Conservation (phyloP, 2,113 vertebrate species). For the Tringa solitaria region DNA sequence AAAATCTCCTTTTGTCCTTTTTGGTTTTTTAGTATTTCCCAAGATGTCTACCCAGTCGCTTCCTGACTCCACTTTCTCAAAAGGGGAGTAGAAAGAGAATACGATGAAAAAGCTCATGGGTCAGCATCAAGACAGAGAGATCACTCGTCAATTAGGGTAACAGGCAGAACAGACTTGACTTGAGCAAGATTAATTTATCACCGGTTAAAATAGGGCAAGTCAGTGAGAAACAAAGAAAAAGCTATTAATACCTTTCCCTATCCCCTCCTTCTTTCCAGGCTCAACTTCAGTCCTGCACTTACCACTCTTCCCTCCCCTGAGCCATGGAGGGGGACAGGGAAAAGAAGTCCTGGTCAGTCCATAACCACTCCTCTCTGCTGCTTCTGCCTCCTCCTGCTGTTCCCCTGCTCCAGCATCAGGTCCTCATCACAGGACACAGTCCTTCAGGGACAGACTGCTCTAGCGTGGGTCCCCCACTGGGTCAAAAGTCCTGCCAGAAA, state of each 20-base stretch:
- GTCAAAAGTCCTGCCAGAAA: background rate
- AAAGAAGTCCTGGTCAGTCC: background rate
- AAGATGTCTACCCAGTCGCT: accelerated
- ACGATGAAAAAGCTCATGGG: background rate
- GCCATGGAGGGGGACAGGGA: accelerated
- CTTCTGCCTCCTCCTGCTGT: background rate
- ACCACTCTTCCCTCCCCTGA: background rate
- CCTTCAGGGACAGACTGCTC: background rate
- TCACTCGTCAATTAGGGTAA: background rate
- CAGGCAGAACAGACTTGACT: background rate
- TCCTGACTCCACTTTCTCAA: background rate
- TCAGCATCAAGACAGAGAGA: background rate
- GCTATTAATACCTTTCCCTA: background rate
- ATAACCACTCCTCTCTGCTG: background rate
- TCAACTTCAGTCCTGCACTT: background rate
- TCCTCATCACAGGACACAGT: background rate
- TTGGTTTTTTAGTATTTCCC: too few relatives aligned
- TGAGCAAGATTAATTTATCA: background rate
- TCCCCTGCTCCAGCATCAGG: background rate
- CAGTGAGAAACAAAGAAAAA: background rate
- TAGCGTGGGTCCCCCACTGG: background rate
- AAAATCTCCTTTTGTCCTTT: background rate
- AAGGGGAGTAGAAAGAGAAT: background rate
- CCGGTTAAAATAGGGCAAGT: background rate
- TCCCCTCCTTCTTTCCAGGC: background rate